phyloP scores from a whole-genome alignment of 2,888 invertebrate genomes.

The Chalcis sispes region DNA sequence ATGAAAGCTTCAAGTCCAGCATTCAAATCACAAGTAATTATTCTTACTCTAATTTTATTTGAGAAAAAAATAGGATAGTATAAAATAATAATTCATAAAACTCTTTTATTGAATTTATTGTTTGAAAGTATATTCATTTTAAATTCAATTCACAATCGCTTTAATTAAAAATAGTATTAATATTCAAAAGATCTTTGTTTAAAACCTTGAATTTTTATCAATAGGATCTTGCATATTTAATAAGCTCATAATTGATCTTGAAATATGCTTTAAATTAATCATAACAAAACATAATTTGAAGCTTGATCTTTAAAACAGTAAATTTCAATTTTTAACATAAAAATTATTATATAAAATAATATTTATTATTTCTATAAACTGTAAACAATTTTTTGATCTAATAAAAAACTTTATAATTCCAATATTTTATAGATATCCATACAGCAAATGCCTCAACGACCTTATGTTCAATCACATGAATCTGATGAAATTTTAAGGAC shows the following conservation, averaged over 20 bases:
- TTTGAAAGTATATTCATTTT: constrained; percentile 33
- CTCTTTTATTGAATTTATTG: constrained; percentile 28
- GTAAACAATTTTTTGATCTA: too few relatives aligned
- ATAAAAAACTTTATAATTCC: constrained; percentile 24
- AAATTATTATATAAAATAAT: neutral
- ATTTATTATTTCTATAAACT: neutral
- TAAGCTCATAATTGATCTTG: constrained; percentile 32
- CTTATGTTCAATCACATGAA: constrained; percentile 64
- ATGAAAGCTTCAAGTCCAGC: constrained; percentile 50
- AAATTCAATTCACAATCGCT: constrained; percentile 32
- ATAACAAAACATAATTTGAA: too few relatives aligned
- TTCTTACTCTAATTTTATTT: constrained; percentile 10
- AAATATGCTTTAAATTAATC: too few relatives aligned
- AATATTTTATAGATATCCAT: constrained; percentile 65
- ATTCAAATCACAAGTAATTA: constrained; percentile 54
- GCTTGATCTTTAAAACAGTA: too few relatives aligned
- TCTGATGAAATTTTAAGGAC: constrained; percentile 61
- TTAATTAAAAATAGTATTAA: constrained; percentile 34
- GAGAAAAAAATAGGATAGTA: neutral
- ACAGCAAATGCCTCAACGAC: constrained; percentile 73
- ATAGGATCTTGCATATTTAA: constrained; percentile 41
- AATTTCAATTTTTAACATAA: neutral
- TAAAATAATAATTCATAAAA: too few relatives aligned
- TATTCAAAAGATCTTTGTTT: constrained; percentile 28
- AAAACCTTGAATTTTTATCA: constrained; percentile 49